phyloP scores from a whole-genome alignment of 2,797 vertebrate species.

The Rhinoraja longicauda region DNA sequence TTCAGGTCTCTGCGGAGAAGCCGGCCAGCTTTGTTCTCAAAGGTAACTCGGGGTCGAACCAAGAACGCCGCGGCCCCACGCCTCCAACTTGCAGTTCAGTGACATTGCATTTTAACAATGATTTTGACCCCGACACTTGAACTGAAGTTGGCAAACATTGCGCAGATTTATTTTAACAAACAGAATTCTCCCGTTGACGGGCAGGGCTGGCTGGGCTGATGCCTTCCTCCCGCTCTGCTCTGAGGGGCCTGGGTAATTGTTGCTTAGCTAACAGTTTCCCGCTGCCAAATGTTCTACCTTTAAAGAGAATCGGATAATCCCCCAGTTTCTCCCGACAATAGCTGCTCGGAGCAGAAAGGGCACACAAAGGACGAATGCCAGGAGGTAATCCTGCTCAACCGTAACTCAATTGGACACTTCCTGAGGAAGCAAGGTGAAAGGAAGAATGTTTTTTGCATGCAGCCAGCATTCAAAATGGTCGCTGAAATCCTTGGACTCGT shows the following conservation, averaged over 20 bases:
- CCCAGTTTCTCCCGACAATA: background rate
- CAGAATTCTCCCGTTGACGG: background rate
- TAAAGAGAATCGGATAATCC: background rate
- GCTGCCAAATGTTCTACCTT: background rate
- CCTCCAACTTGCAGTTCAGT: background rate
- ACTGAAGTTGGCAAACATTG: background rate
- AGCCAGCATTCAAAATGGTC: constrained; percentile 26
- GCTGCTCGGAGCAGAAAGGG: background rate
- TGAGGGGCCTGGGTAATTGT: background rate
- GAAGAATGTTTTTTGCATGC: background rate
- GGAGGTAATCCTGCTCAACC: background rate
- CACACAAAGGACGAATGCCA: background rate
- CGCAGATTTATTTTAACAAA: background rate
- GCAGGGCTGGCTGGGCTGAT: no score
- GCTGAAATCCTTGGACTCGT: background rate
- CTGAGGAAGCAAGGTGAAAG: constrained; percentile 16
- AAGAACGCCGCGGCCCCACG: background rate
- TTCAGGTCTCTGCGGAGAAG: background rate
- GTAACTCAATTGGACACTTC: constrained; percentile 19
- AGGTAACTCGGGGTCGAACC: background rate
- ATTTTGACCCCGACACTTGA: background rate
- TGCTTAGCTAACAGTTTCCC: background rate
- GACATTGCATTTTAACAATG: background rate
- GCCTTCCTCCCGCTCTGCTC: background rate
- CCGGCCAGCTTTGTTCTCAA: background rate